phyloP scores from a whole-genome alignment of 2,888 invertebrate genomes.

The Drosophila anomelani region DNA sequence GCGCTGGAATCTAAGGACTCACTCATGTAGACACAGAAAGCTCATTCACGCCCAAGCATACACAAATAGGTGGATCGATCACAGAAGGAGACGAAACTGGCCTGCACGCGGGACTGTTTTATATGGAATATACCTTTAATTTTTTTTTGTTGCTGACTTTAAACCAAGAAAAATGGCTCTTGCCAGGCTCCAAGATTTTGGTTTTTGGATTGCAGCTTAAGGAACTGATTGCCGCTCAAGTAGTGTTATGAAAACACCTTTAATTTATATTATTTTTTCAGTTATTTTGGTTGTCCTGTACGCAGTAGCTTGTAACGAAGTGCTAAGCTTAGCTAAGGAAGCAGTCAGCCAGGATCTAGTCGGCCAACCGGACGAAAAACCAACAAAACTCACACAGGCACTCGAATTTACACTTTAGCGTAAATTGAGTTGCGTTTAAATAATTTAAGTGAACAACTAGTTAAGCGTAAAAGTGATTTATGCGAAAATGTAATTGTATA shows the following conservation, averaged over 20 bases:
- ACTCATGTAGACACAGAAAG: constrained; percentile 1
- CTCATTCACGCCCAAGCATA: background rate
- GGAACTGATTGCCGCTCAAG: constrained; percentile 9
- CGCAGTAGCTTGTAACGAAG: background rate
- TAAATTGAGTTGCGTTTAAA: constrained; percentile 6
- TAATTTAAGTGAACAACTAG: background rate
- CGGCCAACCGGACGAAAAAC: constrained; percentile 5
- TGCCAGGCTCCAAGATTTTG: background rate
- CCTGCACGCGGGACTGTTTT: background rate
- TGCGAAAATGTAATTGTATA: background rate
- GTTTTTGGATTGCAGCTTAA: background rate
- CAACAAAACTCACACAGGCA: constrained; percentile 8
- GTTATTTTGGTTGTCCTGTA: background rate
- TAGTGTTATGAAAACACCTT: constrained; percentile 8
- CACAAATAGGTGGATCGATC: background rate
- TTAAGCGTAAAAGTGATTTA: constrained; percentile 11
- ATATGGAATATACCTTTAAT: background rate
- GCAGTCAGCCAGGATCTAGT: constrained; percentile 16
- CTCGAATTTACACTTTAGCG: constrained; percentile 1
- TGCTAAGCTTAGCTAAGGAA: background rate
- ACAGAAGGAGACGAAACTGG: background rate
- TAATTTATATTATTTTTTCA: background rate
- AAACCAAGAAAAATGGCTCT: background rate
- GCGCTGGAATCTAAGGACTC: constrained; percentile 53
- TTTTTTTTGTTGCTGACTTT: background rate